Conservation (phyloP, 1,140 invertebrate species). For the Eufriesea mexicana region DNA sequence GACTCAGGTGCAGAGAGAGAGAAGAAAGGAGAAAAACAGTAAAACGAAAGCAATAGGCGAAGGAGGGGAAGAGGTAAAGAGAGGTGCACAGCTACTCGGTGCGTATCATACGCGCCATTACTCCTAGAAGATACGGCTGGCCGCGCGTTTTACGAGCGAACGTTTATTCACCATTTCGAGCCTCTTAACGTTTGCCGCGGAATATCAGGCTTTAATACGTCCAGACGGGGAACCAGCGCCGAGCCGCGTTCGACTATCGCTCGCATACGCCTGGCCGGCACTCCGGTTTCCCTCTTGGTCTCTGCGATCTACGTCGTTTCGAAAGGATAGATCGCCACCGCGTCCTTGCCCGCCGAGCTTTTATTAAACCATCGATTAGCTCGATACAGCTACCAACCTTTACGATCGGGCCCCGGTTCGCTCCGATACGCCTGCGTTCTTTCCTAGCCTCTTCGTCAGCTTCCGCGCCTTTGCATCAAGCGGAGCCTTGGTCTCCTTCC, state of each 20-base stretch:
- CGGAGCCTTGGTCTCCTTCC: too few relatives aligned
- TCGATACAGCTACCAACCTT: not conserved
- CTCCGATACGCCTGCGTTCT: too few relatives aligned
- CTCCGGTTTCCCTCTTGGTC: not conserved
- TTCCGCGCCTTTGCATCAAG: too few relatives aligned
- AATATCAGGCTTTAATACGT: conserved; percentile 71
- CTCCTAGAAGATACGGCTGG: conserved; percentile 73
- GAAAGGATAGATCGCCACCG: not conserved
- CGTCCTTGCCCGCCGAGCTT: not conserved
- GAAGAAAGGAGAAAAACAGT: not conserved
- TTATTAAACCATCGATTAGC: not conserved
- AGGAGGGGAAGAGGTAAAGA: not conserved
- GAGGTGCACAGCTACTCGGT: conserved; percentile 18
- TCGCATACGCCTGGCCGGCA: too few relatives aligned
- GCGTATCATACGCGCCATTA: conserved; percentile 73
- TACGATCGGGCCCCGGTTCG: too few relatives aligned
- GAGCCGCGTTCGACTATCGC: not conserved
- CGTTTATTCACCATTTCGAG: conserved; percentile 79
- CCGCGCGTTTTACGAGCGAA: conserved; percentile 76
- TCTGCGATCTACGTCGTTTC: not conserved
- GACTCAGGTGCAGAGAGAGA: not conserved
- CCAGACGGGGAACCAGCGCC: conserved; percentile 52
- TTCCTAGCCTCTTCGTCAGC: not conserved
- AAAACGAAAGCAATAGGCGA: not conserved
- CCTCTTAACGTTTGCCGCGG: conserved; percentile 69